Evolutionary conservation across 2,888 invertebrate genomes (phyloP).

Genomic region (Drosophila imparisetae): DNA sequence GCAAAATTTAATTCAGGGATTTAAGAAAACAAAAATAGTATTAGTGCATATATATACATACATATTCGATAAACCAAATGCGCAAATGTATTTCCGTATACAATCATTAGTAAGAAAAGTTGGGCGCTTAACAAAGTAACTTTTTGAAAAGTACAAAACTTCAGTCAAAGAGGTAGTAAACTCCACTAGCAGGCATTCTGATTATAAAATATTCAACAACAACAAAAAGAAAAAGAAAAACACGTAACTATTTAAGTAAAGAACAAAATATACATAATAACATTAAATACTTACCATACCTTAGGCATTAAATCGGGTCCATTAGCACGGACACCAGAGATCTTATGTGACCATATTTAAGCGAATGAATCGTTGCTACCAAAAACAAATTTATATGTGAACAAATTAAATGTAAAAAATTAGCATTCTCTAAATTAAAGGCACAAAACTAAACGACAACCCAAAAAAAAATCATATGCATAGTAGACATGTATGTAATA

Average conservation of each 20-base stretch:
- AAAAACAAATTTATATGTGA: constrained; percentile 9
- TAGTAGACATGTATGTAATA: constrained; percentile 25
- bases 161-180: constrained; percentile 56
- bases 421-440: constrained; percentile 32
- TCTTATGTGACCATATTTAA: constrained; percentile 21
- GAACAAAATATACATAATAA: constrained; percentile 20
- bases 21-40: constrained; percentile 50
- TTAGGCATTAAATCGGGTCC: constrained; percentile 21
- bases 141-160: constrained; percentile 75
- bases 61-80: constrained; percentile 41
- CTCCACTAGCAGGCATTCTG: constrained; percentile 50
- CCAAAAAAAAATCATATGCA: constrained; percentile 49
- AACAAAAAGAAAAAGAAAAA: constrained; percentile 5
- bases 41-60: constrained; percentile 46
- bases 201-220: constrained; percentile 28
- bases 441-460: constrained; percentile 46
- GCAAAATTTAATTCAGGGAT: constrained; percentile 83
- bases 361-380: constrained; percentile 18
- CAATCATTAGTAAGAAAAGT: constrained; percentile 40
- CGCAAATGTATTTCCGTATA: constrained; percentile 16
- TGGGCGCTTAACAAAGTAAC: constrained; percentile 61
- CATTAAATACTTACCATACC: constrained; percentile 22
- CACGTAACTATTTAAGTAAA: constrained; percentile 23
- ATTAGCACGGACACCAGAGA: neutral
- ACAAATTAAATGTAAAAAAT: constrained; percentile 12